Base-by-base conservation (phyloP, 2,797 vertebrate species). In the Nothura maculosa region DNA sequence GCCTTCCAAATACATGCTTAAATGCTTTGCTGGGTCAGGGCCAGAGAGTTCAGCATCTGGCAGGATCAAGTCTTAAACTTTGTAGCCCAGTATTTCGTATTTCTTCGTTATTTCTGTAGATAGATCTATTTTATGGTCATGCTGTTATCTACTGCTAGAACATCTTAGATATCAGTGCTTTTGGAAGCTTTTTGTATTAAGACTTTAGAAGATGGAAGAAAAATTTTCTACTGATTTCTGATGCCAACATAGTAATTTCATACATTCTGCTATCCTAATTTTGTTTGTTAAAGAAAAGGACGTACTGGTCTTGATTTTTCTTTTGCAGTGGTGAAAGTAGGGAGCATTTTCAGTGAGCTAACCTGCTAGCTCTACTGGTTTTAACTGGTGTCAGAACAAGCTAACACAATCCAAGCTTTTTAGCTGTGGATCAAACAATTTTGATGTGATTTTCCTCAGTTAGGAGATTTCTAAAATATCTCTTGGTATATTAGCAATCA, bases 31-130 rank as follows among this genome's bases (percentile, higher is more conserved):
- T 93, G 91, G 85, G 73, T 66, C 64, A 36, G 45, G 73, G 82
- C 92, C 91, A 93, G 73, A 58, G 40, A 77, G 79, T 89, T 87
- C 68, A 4, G 85, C 68, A 60, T 80, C 91, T 96, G 55, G 58
- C 66, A 66, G 62, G 76, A 94, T 91, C 91, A 85, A 83, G 54
- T 72, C 80, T 82, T 89, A 75, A 89, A 83, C 66, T 28, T 78
- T 36, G 40, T 42, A 55, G 57, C 6, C 19, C 40, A 48, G 7
- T 85, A 72, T 61, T 93, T 83, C 19, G 10, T 78, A 68, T 86
- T 90, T 93, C 61, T 85, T 90, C 36, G 18, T 66, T 34, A 50
- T 81, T 94, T 94, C 85, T 86, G 30, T 48, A 48, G 54, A 40
- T 50, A 77, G 64, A 38, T 90, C 32, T 89, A 36, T 70, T 90